Percentiles rank a stretch among this genome's conserved stretches.
Conservation (phyloP, 2,797 vertebrate species). For the Hippopotamyrus pictus region DNA sequence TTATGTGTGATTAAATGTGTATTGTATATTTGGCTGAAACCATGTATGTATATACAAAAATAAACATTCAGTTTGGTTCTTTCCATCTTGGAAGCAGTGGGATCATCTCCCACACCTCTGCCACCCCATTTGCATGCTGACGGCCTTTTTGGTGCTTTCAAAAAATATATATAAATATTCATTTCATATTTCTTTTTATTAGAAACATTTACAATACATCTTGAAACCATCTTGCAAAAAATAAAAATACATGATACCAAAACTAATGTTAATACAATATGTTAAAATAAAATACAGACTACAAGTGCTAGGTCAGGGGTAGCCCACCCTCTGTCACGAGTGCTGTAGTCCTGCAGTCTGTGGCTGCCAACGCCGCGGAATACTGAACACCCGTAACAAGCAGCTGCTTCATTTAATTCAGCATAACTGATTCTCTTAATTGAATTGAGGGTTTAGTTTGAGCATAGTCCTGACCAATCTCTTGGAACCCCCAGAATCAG, state of each 20-base stretch:
- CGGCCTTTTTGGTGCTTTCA: background rate
- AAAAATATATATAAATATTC: background rate
- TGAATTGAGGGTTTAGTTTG: background rate
- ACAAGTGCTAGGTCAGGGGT: slow-evolving; percentile 59
- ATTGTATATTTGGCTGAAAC: slow-evolving; percentile 22
- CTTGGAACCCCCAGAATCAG: background rate
- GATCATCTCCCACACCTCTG: background rate
- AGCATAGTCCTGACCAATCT: background rate
- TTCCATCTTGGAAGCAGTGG: background rate
- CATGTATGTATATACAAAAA: slow-evolving; percentile 25
- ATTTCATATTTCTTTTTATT: slow-evolving; percentile 67
- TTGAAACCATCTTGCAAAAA: slow-evolving; percentile 64
- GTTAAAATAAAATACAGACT: slow-evolving; percentile 67
- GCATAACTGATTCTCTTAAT: slow-evolving; percentile 3
- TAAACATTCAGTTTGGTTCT: background rate
- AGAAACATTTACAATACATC: slow-evolving; percentile 84
- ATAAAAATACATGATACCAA: slow-evolving; percentile 56
- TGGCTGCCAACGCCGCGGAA: background rate
- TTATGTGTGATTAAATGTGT: slow-evolving; percentile 11
- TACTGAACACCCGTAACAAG: background rate
- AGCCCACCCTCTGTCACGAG: background rate
- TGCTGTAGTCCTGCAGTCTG: background rate
- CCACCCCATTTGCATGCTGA: background rate
- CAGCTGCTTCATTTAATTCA: background rate
- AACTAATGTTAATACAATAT: slow-evolving; percentile 70